Evolutionary conservation across 2,113 vertebrate genomes (phyloP).

Genomic region (Brienomyrus longianalis): DNA sequence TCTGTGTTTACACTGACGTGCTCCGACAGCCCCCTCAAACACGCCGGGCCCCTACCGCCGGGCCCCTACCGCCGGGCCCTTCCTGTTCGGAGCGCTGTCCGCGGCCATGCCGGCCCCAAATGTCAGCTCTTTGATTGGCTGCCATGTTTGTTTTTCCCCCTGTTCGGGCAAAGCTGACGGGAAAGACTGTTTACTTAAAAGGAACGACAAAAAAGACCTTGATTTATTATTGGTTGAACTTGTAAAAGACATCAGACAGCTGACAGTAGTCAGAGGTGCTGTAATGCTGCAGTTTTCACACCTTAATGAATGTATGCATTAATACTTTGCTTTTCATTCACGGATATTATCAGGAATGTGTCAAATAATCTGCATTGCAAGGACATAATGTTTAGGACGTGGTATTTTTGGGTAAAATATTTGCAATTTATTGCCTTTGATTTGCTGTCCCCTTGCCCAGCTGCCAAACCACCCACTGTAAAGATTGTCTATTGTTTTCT

Average conservation of each 20-base stretch:
- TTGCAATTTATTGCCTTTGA: background rate
- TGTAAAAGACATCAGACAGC: background rate
- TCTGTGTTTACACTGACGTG: slow-evolving; percentile 63
- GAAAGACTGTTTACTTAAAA: slow-evolving; percentile 17
- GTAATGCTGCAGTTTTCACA: background rate
- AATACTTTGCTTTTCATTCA: background rate
- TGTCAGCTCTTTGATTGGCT: slow-evolving; percentile 43
- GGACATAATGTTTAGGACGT: background rate
- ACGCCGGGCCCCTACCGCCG: slow-evolving; percentile 63
- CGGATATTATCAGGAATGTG: background rate
- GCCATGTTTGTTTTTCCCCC: slow-evolving; percentile 30
- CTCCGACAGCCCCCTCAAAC: slow-evolving; percentile 71
- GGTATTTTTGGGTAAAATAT: background rate
- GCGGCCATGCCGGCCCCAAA: slow-evolving; percentile 53
- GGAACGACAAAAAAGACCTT: background rate
- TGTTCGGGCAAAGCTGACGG: background rate
- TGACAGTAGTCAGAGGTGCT: background rate
- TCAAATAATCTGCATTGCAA: background rate
- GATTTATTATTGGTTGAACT: background rate
- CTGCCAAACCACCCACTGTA: background rate
- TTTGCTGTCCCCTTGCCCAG: background rate
- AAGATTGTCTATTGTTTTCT: background rate
- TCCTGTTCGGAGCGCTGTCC: slow-evolving; percentile 56
- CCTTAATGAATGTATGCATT: background rate
- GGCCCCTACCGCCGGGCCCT: slow-evolving; percentile 51